Evolutionary conservation across 2,888 invertebrate genomes (phyloP), one percentile per base, ranked within the genome.

Genomic region (Morpho achilles): DNA sequence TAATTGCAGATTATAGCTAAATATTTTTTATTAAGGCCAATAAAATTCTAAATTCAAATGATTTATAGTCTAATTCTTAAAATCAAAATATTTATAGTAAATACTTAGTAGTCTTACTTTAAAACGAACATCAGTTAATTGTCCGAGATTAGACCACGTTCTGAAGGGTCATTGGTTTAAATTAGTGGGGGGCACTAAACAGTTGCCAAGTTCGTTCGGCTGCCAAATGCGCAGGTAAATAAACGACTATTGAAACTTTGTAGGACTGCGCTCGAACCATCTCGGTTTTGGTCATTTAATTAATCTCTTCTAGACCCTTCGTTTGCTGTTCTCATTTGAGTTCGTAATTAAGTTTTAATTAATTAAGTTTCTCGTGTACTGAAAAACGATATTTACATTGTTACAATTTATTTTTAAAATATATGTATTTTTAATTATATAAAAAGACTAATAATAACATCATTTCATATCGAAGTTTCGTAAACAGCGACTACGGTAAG

Each of bases 141-240:
- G 61, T 61, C 61, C 48, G 54, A 50, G 63, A 63, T 63, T 61
- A 63, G 47, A 58, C 56, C 61, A 46, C 56, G 54, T 60, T 62
- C 56, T 46, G 62, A 58, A 60, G 60, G 62, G 62, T 58, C 64
- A 62, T 62, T 58, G 62, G 58, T 64, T 50, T 60, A 58, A 60
- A 64, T 64, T 62, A 62, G 61, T 55, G 59, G 47, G 32, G 59
- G 54, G 58, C 61, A 64, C 61, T 63, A 62, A 61, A 64, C 61
- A 63, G 59, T 56, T 61, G 63, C 59, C 63, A 63, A 63, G 59
- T 63, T 57, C 56, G 54, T 55, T 61, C 54, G 54, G 45, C 44
- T 61, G 63, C 63, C 62, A 62, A 59, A 61, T 61, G 56, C 52
- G 59, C 65, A 65, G 65, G 65, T 63, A 50, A 63, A 63, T 61